Evolutionary conservation across 2,797 vertebrate genomes (phyloP).

Genomic region (Sebastes minor): DNA sequence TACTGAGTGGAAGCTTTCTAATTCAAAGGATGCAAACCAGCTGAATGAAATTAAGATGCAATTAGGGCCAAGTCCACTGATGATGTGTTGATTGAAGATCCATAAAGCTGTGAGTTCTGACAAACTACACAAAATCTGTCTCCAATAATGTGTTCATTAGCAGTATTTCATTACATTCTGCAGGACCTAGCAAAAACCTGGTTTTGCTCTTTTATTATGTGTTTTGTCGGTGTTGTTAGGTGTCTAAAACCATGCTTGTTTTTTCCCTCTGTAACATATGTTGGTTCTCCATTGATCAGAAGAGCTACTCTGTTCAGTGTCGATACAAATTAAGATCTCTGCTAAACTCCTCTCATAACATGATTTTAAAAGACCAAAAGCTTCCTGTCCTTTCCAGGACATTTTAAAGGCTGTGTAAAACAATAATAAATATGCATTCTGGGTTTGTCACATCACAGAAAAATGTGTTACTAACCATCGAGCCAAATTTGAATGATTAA

Average conservation of each 20-base stretch:
- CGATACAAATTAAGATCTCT: not conserved
- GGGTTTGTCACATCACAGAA: too few species aligned
- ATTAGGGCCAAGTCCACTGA: constrained; percentile 6
- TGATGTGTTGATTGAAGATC: constrained; percentile 2
- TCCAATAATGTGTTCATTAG: not conserved
- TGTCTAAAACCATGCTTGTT: not conserved
- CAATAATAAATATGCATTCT: too few species aligned
- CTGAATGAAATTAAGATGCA: constrained; percentile 21
- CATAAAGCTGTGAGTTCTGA: not conserved
- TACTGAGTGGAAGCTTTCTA: constrained; percentile 9
- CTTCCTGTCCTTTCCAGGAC: not conserved
- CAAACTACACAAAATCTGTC: not conserved
- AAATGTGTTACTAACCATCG: too few species aligned
- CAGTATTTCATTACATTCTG: not conserved
- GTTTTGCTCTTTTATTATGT: not conserved
- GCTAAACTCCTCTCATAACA: not conserved
- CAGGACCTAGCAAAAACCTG: not conserved
- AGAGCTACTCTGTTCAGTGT: too few species aligned
- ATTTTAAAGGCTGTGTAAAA: not conserved
- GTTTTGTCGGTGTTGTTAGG: not conserved
- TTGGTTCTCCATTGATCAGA: not conserved
- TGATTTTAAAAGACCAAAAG: not conserved
- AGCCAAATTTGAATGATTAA: too few species aligned
- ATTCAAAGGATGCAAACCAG: constrained; percentile 19
- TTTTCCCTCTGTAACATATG: not conserved